Conservation (phyloP, 2,113 vertebrate genomes). For the Pavo muticus region DNA sequence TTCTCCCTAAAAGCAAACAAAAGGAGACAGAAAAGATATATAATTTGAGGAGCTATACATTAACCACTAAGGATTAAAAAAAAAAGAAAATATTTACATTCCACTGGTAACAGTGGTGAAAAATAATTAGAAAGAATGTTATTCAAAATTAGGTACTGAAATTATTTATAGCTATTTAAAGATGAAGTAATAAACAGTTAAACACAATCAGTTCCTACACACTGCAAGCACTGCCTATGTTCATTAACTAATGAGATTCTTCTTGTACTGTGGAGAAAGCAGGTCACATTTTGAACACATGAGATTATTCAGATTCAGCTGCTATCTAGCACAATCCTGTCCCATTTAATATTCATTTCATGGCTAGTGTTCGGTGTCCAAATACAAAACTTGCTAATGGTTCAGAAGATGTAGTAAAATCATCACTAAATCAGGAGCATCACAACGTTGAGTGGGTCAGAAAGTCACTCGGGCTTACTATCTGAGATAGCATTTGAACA, state of each 20-base stretch:
- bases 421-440: not conserved
- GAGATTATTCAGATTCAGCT: not conserved
- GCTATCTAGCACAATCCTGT: not conserved
- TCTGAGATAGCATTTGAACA: not conserved
- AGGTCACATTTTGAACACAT: not conserved
- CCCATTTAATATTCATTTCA: not conserved
- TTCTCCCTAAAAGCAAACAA: conserved; percentile 51
- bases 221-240: not conserved
- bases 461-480: not conserved
- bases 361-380: not conserved
- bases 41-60: not conserved
- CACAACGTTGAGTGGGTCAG: not conserved
- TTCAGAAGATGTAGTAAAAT: not conserved
- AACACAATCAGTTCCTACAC: not conserved
- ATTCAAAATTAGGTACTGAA: not conserved
- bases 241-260: not conserved
- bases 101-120: not conserved
- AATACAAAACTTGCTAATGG: not conserved
- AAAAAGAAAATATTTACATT: not conserved
- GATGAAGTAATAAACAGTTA: not conserved
- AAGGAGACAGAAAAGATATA: not conserved
- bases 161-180: not conserved
- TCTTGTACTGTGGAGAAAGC: not conserved
- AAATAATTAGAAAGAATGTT: not conserved
- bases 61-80: not conserved